Conservation (phyloP, 2,797 vertebrate species). For the Rhincodon typus region DNA sequence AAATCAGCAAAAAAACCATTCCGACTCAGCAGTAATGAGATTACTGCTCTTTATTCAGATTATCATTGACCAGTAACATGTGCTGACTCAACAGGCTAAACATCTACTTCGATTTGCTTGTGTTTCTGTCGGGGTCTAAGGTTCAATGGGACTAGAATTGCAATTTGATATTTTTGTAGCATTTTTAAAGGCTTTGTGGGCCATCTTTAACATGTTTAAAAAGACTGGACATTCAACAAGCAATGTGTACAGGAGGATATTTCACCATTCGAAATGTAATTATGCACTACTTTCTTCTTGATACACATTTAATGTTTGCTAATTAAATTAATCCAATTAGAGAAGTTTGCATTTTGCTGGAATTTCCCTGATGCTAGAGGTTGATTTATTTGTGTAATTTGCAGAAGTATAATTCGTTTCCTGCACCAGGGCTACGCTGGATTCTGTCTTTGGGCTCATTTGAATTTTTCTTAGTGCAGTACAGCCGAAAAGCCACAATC, state of each 20-base stretch:
- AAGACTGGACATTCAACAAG: not conserved
- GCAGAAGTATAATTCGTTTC: not conserved
- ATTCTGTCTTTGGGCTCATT: not conserved
- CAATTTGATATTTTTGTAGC: not conserved
- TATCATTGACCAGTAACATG: constrained; percentile 1
- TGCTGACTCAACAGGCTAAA: not conserved
- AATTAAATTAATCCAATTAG: not conserved
- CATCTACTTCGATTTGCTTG: not conserved
- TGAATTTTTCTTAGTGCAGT: not conserved
- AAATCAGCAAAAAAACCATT: constrained; percentile 5
- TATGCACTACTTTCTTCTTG: not conserved
- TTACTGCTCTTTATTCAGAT: constrained; percentile 27
- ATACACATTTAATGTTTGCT: not conserved
- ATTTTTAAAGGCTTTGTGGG: not conserved
- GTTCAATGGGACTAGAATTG: not conserved
- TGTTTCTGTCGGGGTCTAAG: not conserved
- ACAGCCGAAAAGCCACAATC: not conserved
- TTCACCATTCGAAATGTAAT: not conserved
- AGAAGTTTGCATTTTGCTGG: not conserved
- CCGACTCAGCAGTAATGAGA: constrained; percentile 16
- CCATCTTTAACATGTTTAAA: not conserved
- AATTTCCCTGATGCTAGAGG: not conserved
- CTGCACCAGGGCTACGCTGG: not conserved
- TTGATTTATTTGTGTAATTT: constrained; percentile 6
- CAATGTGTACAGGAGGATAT: not conserved